Percentiles rank a stretch among this genome's conserved stretches.
Conservation (phyloP, 2,113 vertebrate species). For the Macaca nemestrina region DNA sequence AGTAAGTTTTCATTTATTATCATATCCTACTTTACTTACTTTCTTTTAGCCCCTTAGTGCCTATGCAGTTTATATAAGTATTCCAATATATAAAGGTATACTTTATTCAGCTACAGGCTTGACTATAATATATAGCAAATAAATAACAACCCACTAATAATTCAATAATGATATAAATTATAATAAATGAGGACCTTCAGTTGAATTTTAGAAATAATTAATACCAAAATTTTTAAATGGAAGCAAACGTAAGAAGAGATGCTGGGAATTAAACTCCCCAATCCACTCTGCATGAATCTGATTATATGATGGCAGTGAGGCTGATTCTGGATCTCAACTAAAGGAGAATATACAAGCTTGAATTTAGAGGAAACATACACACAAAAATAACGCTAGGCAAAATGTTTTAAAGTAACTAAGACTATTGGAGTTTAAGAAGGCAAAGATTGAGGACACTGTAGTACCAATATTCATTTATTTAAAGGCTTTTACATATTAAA, state of each 20-base stretch:
- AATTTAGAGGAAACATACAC: background rate
- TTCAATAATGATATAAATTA: background rate
- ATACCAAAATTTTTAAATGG: background rate
- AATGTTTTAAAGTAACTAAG: background rate
- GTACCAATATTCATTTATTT: background rate
- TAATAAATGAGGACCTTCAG: background rate
- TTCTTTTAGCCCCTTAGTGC: background rate
- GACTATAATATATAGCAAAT: background rate
- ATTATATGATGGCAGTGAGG: background rate
- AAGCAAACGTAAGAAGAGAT: background rate
- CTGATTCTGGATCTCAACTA: background rate
- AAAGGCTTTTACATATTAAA: background rate
- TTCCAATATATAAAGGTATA: background rate
- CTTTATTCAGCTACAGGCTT: background rate
- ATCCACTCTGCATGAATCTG: background rate
- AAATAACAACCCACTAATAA: background rate
- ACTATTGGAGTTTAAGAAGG: background rate
- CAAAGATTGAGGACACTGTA: background rate
- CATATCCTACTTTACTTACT: background rate
- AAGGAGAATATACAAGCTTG: background rate
- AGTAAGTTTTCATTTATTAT: background rate
- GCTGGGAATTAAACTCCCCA: background rate
- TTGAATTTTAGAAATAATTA: conserved; percentile 15
- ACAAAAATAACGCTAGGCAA: background rate
- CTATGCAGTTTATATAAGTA: background rate